Percentiles rank a stretch among this genome's conserved stretches.
These are phyloP conservation scores for Neomonachus schauinslandi DNA, from an alignment of 2,113 vertebrate species.

Conservation along the genomic window DNA sequence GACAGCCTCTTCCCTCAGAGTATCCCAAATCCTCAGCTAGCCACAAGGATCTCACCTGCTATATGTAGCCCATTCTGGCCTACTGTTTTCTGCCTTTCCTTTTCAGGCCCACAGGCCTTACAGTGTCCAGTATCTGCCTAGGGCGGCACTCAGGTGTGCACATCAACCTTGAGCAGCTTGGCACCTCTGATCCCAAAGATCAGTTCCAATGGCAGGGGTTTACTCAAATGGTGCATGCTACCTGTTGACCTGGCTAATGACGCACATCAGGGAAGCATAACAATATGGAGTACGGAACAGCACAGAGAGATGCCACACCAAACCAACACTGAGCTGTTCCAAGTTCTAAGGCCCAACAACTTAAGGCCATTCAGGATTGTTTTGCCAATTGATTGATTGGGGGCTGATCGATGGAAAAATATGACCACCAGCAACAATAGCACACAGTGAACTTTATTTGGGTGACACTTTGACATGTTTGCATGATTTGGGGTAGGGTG, in stretches of 20 bases:
- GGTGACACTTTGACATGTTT: background rate
- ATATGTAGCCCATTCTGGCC: background rate
- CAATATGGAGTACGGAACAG: background rate
- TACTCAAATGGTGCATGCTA: no score
- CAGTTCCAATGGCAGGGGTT: background rate
- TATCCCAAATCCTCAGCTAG: background rate
- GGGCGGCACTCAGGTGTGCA: background rate
- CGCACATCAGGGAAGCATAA: background rate
- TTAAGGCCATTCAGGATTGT: background rate
- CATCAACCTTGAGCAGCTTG: background rate
- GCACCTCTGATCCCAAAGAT: background rate
- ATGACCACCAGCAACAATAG: background rate
- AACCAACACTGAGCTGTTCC: background rate
- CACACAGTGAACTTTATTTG: background rate
- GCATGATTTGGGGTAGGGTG: background rate
- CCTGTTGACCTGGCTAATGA: background rate
- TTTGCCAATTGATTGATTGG: background rate
- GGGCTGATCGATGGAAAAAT: background rate
- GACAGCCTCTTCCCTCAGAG: background rate
- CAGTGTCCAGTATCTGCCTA: background rate
- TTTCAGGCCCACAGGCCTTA: background rate
- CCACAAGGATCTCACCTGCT: background rate
- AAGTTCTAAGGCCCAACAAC: background rate
- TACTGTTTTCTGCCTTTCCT: background rate
- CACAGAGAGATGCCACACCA: background rate